Conservation (phyloP, 2,113 vertebrate species). For the Jaculus jaculus region DNA sequence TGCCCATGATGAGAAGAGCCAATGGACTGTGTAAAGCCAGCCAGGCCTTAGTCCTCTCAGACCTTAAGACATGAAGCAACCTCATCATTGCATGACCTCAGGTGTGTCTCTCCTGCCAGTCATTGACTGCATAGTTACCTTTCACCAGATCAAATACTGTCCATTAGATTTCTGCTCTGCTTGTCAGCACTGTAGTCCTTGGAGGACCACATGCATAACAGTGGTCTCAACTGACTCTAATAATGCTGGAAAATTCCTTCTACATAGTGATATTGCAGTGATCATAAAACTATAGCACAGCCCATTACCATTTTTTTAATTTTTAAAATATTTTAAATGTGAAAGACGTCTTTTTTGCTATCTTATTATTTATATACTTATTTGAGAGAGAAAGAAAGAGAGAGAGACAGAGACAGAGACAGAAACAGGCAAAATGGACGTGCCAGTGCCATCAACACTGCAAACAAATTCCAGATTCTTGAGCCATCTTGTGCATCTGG, state of each 20-base stretch:
- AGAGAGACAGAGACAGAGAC: no score
- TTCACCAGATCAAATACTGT: not conserved
- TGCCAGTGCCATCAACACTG: no score
- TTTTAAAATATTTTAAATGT: no score
- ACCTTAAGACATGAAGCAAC: not conserved
- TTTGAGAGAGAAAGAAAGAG: no score
- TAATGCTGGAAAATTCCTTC: no score
- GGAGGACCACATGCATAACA: no score
- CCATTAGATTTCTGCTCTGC: not conserved
- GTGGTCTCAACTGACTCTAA: not conserved
- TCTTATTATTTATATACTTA: no score
- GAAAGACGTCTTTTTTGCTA: no score
- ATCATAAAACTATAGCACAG: not conserved
- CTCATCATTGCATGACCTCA: not conserved
- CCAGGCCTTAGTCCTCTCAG: not conserved
- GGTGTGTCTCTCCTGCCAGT: not conserved
- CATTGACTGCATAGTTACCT: not conserved
- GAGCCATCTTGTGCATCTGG: no score
- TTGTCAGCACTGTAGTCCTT: not conserved
- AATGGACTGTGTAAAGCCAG: not conserved
- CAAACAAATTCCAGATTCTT: no score
- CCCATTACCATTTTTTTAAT: no score
- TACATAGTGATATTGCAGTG: not conserved
- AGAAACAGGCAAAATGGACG: no score
- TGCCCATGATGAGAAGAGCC: not conserved